Evolutionary conservation across 2,888 invertebrate species (phyloP).

Genomic region (Stegophylla sp.): DNA sequence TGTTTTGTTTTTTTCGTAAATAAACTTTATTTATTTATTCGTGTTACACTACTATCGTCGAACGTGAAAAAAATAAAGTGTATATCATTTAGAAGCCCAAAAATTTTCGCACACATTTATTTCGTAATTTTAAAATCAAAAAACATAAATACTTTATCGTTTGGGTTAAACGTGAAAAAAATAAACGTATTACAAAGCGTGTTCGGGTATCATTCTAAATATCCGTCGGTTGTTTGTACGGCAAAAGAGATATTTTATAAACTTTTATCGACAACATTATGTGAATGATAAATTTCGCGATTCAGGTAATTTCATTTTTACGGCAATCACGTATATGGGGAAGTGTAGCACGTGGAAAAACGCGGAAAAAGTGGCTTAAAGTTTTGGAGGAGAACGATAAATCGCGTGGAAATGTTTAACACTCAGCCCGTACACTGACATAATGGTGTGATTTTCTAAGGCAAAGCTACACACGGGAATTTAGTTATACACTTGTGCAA

Average conservation of each 20-base stretch:
- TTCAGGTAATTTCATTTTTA: conserved; percentile 41
- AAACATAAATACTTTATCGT: too few species aligned
- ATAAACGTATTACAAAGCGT: neutral
- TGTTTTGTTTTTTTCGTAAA: too few species aligned
- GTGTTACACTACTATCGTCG: too few species aligned
- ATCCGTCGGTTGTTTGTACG: neutral
- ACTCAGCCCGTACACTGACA: conserved; percentile 24
- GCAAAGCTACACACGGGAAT: conserved; percentile 19
- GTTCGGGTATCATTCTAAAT: neutral
- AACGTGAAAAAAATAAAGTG: too few species aligned
- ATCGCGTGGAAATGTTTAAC: conserved; percentile 46
- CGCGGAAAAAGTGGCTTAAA: conserved; percentile 25
- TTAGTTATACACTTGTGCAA: conserved; percentile 30
- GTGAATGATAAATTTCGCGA: conserved; percentile 34
- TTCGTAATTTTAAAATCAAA: too few species aligned
- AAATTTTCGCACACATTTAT: too few species aligned
- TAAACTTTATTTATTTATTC: too few species aligned
- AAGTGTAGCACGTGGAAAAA: neutral
- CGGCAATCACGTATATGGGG: conserved; percentile 25
- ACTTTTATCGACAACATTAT: conserved; percentile 42
- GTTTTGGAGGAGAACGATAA: conserved; percentile 39
- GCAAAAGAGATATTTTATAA: conserved; percentile 15
- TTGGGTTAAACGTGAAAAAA: neutral
- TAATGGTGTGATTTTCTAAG: conserved; percentile 48
- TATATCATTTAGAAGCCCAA: too few species aligned